Evolutionary conservation across 2,888 invertebrate species (phyloP).

Genomic region (Osedax frankpressi): DNA sequence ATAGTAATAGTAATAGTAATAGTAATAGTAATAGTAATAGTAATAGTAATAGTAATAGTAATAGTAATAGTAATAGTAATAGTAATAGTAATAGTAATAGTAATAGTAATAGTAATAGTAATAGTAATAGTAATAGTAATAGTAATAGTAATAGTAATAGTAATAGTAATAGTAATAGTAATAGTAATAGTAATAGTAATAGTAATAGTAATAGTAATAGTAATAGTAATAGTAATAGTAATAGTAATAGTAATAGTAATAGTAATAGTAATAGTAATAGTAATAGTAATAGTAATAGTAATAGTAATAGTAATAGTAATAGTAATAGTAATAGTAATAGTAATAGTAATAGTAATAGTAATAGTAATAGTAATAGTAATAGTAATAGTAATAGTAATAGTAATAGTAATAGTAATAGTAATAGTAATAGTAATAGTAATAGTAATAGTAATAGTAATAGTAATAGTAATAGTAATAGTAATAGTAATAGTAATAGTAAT

Average conservation of each 20-base stretch:
- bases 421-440: neutral
- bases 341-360: neutral
- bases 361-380: neutral
- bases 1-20: neutral
- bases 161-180: neutral
- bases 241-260: neutral
- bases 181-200: neutral
- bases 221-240: neutral
- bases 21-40: neutral
- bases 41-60: neutral
- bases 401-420: neutral
- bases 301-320: neutral
- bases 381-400: neutral
- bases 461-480: neutral
- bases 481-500: neutral
- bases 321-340: neutral
- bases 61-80: neutral
- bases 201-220: neutral
- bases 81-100: neutral
- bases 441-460: neutral
- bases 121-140: neutral
- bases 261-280: neutral
- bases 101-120: neutral
- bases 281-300: neutral
- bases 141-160: neutral